These are phyloP conservation scores for Forbesichthys agassizii DNA, from an alignment of 2,113 vertebrate species.

Conservation along the genomic window DNA sequence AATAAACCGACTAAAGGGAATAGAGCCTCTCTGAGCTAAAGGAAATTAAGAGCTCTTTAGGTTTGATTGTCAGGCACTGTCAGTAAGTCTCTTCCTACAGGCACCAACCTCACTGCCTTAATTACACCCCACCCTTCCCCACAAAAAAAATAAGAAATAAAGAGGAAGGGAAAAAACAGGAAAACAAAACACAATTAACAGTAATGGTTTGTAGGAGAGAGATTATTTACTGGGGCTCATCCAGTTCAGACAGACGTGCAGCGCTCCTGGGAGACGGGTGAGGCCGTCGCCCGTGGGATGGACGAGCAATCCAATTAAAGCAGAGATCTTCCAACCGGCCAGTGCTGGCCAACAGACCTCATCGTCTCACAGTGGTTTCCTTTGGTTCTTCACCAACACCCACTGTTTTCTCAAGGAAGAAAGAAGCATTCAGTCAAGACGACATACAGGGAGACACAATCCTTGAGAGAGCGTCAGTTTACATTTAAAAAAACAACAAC, in stretches of 20 bases:
- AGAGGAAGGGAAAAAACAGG: neutral
- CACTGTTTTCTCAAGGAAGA: constrained; percentile 32
- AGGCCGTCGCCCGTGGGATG: constrained; percentile 68
- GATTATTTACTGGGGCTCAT: constrained; percentile 76
- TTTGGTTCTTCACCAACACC: constrained; percentile 44
- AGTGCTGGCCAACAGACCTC: constrained; percentile 43
- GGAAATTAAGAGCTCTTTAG: constrained; percentile 69
- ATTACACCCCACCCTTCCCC: constrained; percentile 61
- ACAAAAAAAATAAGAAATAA: neutral
- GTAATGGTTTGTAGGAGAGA: constrained; percentile 69
- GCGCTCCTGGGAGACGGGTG: constrained; percentile 68
- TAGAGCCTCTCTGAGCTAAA: constrained; percentile 55
- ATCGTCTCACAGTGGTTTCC: constrained; percentile 50
- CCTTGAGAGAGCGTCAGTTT: constrained; percentile 1
- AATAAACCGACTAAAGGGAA: constrained; percentile 76
- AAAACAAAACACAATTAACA: constrained; percentile 76
- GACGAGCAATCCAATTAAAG: constrained; percentile 73
- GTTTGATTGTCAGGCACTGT: constrained; percentile 79
- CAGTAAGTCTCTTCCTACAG: constrained; percentile 69
- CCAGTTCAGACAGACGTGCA: constrained; percentile 66
- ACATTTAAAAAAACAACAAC: neutral
- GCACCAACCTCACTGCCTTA: constrained; percentile 77
- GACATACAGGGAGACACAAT: constrained; percentile 10
- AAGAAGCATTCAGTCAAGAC: constrained; percentile 4
- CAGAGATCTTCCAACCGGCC: constrained; percentile 63